phyloP scores from a whole-genome alignment of 2,888 invertebrate species.

The Itoplectis maculator region DNA sequence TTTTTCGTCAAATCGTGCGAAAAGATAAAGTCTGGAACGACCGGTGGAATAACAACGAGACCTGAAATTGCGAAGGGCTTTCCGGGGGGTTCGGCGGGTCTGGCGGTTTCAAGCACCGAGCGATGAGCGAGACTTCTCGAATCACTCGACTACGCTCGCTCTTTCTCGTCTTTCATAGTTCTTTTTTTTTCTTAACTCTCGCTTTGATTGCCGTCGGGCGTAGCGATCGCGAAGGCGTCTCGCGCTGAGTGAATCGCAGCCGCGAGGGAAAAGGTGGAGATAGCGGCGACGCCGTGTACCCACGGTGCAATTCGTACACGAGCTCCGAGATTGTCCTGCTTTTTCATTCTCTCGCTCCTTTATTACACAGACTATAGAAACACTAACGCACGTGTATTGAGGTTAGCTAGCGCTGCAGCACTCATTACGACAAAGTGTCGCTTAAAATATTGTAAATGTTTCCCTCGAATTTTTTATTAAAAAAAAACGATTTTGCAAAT shows the following conservation, averaged over 20 bases:
- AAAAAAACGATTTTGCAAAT: too few relatives aligned
- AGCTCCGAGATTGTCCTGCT: conserved; percentile 41
- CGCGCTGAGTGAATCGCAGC: conserved; percentile 25
- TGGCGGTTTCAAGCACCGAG: conserved; percentile 10
- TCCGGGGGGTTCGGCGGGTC: too few relatives aligned
- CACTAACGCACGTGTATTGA: too few relatives aligned
- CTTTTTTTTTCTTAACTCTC: conserved; percentile 27
- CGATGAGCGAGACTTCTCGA: neutral
- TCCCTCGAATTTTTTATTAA: too few relatives aligned
- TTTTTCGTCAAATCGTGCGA: conserved; percentile 76
- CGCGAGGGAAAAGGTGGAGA: conserved; percentile 27
- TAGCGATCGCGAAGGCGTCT: neutral
- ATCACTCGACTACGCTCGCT: neutral
- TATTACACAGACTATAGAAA: conserved; percentile 54
- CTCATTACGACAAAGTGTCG: too few relatives aligned
- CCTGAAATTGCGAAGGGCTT: neutral
- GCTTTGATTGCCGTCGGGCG: conserved; percentile 14
- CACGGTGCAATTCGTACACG: conserved; percentile 31
- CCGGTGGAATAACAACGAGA: conserved; percentile 73
- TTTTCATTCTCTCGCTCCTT: too few relatives aligned
- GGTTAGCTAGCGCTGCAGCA: too few relatives aligned
- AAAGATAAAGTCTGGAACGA: conserved; percentile 75
- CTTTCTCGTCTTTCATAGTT: too few relatives aligned
- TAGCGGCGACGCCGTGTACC: too few relatives aligned
- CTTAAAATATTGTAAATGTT: too few relatives aligned